Base-by-base conservation (phyloP, 2,888 invertebrate genomes). In the Callinectes sapidus region DNA sequence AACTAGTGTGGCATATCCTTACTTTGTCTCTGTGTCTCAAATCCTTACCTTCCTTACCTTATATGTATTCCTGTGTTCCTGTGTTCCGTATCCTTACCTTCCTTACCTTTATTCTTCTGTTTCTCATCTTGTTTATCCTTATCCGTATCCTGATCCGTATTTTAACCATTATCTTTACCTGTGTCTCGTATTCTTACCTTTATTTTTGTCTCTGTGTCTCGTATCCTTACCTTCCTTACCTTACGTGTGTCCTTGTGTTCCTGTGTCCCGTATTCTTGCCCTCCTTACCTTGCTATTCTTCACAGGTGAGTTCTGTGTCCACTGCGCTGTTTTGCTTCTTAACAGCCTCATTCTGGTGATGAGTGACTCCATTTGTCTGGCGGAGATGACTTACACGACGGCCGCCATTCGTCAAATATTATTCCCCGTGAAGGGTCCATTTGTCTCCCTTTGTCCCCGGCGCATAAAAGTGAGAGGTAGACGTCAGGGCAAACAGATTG, bases 341-440 rank as follows among this genome's bases (percentile, higher is more conserved):
- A 66, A 42, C 89, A 39, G 71, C 42, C 89, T 81, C 89, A 89
- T 89, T 77, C 42, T 71, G 89, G 77, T 89, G 89, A 89, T 71
- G 77, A 13, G 89, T 89, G 89, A 77, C 89, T 71, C 77, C 89
- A 89, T 89, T 77, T 77, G 71, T 89, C 89, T 77, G 23, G 18
- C 28, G 13, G 14, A 14, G 89, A 89, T 39, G 71, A 48, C 89
- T 42, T 77, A 42, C 77, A 28, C 42, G 77, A 89, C 89, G 66
- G 28, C 77, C 48, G 32, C 71, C n/a, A 55, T 89, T 89, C 42
- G 89, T 89, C 89, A 89, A 42, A 71, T 71, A 71, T 71, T 71
- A 77, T 89, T 39, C 55, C 39, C 10, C 71, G 77, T 77, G 35
- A 89, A 18, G 71, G 89, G 35, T n/a, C 39, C 32, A 54, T 89